These are phyloP conservation scores for Tyrophagus putrescentiae DNA, from an alignment of 1,140 invertebrate genomes.

Conservation along the genomic window DNA sequence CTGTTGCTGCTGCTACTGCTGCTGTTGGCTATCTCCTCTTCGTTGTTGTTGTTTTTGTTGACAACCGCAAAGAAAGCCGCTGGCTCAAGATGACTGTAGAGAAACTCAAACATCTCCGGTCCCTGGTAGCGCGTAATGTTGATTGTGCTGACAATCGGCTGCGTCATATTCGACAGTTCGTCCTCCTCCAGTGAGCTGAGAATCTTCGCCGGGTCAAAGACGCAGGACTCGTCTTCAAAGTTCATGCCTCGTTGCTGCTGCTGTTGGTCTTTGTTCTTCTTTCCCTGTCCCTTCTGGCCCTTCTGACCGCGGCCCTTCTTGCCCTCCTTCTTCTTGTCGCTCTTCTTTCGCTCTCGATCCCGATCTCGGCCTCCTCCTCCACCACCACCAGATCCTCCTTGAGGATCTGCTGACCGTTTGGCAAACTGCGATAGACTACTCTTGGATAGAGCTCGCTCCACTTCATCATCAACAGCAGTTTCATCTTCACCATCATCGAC, in stretches of 20 bases:
- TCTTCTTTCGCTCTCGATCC: background rate
- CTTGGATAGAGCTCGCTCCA: background rate
- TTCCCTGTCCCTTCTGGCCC: too few relatives aligned
- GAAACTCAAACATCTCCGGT: slow-evolving; percentile 8
- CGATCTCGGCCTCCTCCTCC: too few relatives aligned
- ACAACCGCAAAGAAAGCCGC: background rate
- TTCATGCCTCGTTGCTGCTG: too few relatives aligned
- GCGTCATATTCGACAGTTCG: background rate
- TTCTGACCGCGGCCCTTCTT: background rate
- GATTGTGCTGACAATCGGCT: background rate
- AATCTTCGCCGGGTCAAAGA: background rate
- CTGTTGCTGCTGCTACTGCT: too few relatives aligned
- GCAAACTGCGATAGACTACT: background rate
- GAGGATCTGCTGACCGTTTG: slow-evolving; percentile 9
- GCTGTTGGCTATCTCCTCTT: too few relatives aligned
- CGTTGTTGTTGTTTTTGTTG: too few relatives aligned
- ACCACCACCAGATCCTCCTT: too few relatives aligned
- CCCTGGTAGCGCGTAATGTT: slow-evolving; percentile 15
- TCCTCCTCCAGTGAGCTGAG: background rate
- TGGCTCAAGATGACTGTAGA: slow-evolving; percentile 1
- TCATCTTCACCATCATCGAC: background rate
- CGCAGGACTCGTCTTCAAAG: background rate
- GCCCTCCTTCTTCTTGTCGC: background rate
- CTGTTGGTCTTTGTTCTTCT: background rate
- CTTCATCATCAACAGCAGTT: background rate